Percentiles rank a stretch among this genome's conserved stretches.
These are phyloP conservation scores for Lasiommata megera DNA, from an alignment of 2,888 invertebrate genomes.

Conservation along the genomic window DNA sequence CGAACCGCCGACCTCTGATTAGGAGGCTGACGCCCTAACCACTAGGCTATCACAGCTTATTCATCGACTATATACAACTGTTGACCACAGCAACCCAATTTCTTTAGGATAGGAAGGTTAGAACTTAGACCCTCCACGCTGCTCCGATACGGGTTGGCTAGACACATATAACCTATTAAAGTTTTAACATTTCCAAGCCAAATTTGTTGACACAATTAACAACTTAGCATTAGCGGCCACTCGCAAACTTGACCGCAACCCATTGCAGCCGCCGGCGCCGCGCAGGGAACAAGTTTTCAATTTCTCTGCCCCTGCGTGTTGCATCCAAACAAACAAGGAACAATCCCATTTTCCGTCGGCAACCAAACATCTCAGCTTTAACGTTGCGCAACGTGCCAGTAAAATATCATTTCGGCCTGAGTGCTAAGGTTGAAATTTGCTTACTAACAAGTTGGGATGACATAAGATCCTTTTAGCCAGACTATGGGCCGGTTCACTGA, in stretches of 20 bases:
- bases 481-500: constrained; percentile 10
- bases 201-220: constrained; percentile 49
- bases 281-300: constrained; percentile 48
- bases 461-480: constrained; percentile 4
- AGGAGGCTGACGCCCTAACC: no score
- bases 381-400: constrained; percentile 48
- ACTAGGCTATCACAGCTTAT: no score
- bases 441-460: neutral
- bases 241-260: constrained; percentile 41
- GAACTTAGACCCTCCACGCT: neutral
- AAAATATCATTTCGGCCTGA: constrained; percentile 24
- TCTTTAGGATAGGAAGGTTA: no score
- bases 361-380: constrained; percentile 51
- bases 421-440: constrained; percentile 11
- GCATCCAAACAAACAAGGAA: constrained; percentile 50
- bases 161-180: neutral
- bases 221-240: constrained; percentile 45
- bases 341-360: constrained; percentile 65
- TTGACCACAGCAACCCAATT: no score
- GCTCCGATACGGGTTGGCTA: no score
- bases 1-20: no score
- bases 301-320: constrained; percentile 46
- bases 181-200: neutral
- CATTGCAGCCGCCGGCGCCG: constrained; percentile 22
- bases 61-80: no score